Base-by-base conservation (phyloP, 2,888 invertebrate genomes). In the Nomada fabriciana region DNA sequence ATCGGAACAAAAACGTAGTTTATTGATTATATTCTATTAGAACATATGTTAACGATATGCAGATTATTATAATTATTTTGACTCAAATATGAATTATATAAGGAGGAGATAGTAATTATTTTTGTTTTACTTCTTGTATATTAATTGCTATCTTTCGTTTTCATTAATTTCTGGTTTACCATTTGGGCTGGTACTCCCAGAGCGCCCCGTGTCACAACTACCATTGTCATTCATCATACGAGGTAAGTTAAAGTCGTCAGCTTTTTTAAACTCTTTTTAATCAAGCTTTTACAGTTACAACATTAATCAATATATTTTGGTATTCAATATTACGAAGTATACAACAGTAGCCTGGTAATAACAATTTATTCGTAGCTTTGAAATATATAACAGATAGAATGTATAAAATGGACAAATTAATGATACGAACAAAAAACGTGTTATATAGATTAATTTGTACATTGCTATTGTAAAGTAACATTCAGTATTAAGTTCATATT, bases 101-200 rank as follows among this genome's bases (percentile, higher is more conserved):
- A 76, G 57, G 70, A 74, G 60, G 72, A 77, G 72, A 64, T 63
- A 80, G 83, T 83, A 80, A 72, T 81, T 84, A 82, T 82, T 80
- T 89, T 89, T 88, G 60, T 85, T 89, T 89, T 87, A 88, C 84
- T 90, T 90, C 89, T 87, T 82, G 83, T 91, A 90, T 92, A 93
- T 93, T 93, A 93, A 92, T 92, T 90, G 90, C 90, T 93, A 89
- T 93, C 91, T 93, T 93, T 93, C 92, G 88, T 93, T 93, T 93
- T 93, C 93, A 93, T 93, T 93, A 93, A 94, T 93, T 93, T 94
- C 93, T 94, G 93, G 93, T 94, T 92, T 92, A 91, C 92, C 91
- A 84, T 93, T 91, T 90, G 93, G 93, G 90, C 92, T 90, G 91
- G 88, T 90, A 90, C 91, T 85, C 84, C 83, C 89, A 89, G 89